Base-by-base conservation (phyloP, 1,140 invertebrate genomes). In the Meloidogyne hapla region DNA sequence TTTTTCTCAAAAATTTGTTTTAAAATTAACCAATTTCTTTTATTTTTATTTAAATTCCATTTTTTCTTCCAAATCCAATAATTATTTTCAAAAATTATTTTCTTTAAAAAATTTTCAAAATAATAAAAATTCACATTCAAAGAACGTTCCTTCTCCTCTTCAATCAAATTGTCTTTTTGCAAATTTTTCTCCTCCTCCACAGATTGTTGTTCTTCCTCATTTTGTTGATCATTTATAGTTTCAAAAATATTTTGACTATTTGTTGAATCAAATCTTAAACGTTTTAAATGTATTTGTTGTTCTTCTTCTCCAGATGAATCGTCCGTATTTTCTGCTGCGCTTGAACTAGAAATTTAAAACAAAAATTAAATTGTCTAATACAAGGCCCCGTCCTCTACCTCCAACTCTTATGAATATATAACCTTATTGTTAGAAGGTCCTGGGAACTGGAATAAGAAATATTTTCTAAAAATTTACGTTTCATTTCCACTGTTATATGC, bases 241-340 rank as follows among this genome's bases (percentile, higher is more conserved):
- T 56, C 48, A 56, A n/a, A 56, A 56, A 56, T n/a, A 56, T n/a
- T n/a, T 56, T n/a, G 48, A n/a, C 48, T 56, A 56, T 56, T n/a
- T 56, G 18, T 6, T 56, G 48, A 56, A 56, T 56, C 48, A 56
- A 56, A 56, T n/a, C 48, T 15, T 56, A 13, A 56, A n/a, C 48
- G 48, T 56, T 56, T 56, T 21, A 56, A 56, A 56, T 56, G 48
- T 56, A 56, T 18, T 56, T 56, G 48, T 56, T 56, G 48, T 56
- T 56, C 48, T 56, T 56, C 48, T 5, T 56, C 48, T 6, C 48
- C 48, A n/a, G 48, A 56, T 6, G 48, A 56, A n/a, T 56, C 48
- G 6, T 56, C 48, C 18, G 48, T 56, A 56, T 56, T 56, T 56
- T 56, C 48, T 1, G n/a, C 48, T 8, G n/a, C 18, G 6, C 48